These are phyloP conservation scores for Lasiurus cinereus DNA, from an alignment of 2,113 vertebrate species.

Conservation along the genomic window DNA sequence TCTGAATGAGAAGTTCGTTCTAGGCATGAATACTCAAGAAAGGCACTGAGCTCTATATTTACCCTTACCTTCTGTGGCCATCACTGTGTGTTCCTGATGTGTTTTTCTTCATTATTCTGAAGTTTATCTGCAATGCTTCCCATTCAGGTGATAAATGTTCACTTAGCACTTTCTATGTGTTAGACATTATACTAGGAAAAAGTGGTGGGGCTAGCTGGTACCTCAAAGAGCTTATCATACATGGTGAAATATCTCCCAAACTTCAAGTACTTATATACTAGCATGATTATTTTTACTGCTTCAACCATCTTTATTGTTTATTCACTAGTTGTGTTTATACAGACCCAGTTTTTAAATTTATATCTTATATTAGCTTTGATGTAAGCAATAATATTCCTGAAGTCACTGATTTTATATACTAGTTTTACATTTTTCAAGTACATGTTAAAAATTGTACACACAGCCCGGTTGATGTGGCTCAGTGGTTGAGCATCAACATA, in stretches of 20 bases:
- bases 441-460: background rate
- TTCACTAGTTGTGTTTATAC: background rate
- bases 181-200: background rate
- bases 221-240: background rate
- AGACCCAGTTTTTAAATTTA: background rate
- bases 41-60: background rate
- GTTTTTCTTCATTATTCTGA: conserved; percentile 6
- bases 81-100: background rate
- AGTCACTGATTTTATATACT: background rate
- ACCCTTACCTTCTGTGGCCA: background rate
- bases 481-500: no score
- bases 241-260: background rate
- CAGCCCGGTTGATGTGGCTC: no score
- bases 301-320: background rate
- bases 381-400: conserved; percentile 1
- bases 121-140: background rate
- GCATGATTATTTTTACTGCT: background rate
- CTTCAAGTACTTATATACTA: background rate
- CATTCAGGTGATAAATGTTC: background rate
- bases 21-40: background rate
- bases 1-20: background rate
- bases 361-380: background rate
- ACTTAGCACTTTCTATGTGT: background rate
- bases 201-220: background rate
- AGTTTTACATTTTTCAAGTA: conserved; percentile 23